Evolutionary conservation across 2,113 vertebrate genomes (phyloP).

Genomic region (Polypterus bichir): DNA sequence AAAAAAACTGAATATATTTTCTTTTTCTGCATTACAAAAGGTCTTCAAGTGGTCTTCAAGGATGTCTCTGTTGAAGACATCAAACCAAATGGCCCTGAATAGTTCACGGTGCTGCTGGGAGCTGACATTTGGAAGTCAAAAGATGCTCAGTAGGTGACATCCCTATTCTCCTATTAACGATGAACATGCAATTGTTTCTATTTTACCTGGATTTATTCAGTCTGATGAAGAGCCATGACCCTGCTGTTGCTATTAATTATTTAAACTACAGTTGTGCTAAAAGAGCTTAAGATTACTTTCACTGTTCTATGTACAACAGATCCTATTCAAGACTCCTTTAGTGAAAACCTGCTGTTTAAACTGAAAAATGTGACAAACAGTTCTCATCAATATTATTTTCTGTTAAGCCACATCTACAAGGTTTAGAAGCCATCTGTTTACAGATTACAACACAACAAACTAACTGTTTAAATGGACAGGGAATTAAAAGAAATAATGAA

Average conservation of each 20-base stretch:
- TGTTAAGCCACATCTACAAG: too few relatives aligned
- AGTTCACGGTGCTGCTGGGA: conserved; percentile 11
- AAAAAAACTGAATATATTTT: conserved; percentile 9
- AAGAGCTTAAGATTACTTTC: too few relatives aligned
- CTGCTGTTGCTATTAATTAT: conserved; percentile 18
- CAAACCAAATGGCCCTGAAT: conserved; percentile 20
- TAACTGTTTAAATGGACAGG: too few relatives aligned
- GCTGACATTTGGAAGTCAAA: conserved; percentile 9
- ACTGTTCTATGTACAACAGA: too few relatives aligned
- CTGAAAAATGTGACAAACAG: too few relatives aligned
- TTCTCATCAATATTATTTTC: too few relatives aligned
- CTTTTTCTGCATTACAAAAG: conserved; percentile 6
- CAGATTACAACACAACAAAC: too few relatives aligned
- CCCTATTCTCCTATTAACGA: conserved; percentile 11
- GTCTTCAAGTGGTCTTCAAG: conserved; percentile 15
- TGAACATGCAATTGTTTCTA: conserved; percentile 2
- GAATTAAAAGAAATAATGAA: too few relatives aligned
- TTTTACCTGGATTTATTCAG: conserved; percentile 7
- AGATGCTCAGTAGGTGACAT: conserved; percentile 8
- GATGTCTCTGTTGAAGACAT: conserved; percentile 6
- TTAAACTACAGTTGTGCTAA: conserved; percentile 2
- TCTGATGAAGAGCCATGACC: conserved; percentile 14
- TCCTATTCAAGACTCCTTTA: too few relatives aligned
- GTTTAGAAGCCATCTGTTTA: too few relatives aligned
- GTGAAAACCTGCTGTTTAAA: too few relatives aligned